phyloP scores from a whole-genome alignment of 2,888 invertebrate species.

The Linnaemya vulpina region DNA sequence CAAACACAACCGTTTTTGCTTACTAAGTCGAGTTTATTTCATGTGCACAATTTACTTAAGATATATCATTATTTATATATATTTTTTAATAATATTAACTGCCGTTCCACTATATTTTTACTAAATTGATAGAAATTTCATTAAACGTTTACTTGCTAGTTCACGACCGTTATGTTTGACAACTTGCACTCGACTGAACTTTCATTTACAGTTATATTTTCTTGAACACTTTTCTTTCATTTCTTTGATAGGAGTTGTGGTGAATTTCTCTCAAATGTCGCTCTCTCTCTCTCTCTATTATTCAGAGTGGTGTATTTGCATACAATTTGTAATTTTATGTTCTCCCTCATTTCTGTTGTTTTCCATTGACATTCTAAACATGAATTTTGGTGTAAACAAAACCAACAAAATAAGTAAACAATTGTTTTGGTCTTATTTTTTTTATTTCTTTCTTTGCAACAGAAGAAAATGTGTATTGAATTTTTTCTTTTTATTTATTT shows the following conservation, averaged over 20 bases:
- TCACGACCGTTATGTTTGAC: conserved; percentile 78
- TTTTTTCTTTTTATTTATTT: conserved; percentile 15
- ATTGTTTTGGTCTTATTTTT: neutral
- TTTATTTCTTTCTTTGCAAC: neutral
- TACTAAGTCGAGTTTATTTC: conserved; percentile 48
- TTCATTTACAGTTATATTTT: conserved; percentile 59
- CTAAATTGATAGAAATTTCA: conserved; percentile 32
- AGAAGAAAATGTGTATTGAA: neutral
- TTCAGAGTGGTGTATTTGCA: conserved; percentile 23
- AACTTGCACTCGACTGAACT: conserved; percentile 80
- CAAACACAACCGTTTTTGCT: conserved; percentile 61
- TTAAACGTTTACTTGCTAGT: conserved; percentile 2
- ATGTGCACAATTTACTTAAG: neutral
- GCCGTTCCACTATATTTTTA: conserved; percentile 71
- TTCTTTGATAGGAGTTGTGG: conserved; percentile 54
- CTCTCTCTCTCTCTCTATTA: conserved; percentile 26
- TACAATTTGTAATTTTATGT: conserved; percentile 34
- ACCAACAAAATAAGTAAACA: conserved; percentile 1
- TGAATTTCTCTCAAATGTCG: conserved; percentile 53
- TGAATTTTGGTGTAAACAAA: conserved; percentile 44
- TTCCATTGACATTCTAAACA: conserved; percentile 72
- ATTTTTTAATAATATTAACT: conserved; percentile 9
- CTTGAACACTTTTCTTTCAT: conserved; percentile 17
- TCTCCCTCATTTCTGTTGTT: conserved; percentile 60
- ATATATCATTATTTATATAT: conserved; percentile 19